Evolutionary conservation across 1,140 invertebrate genomes (phyloP), one percentile per base, ranked within the genome.

Genomic region (Marisa cornuarietis): DNA sequence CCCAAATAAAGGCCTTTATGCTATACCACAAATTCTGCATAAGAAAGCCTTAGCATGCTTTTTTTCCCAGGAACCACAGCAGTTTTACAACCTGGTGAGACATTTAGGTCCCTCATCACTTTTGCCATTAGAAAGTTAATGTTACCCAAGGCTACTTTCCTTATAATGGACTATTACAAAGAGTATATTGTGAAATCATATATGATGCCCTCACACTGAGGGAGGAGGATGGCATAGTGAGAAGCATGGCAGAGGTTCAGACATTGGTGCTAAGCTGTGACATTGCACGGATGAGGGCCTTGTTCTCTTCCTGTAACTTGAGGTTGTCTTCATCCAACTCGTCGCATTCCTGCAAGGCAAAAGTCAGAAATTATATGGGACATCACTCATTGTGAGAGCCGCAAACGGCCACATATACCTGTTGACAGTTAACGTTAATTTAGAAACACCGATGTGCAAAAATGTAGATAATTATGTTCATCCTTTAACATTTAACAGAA

Each of bases 231-330:
- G 66, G 22, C 49, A n/a, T 0, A 26, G 76, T 51, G 24, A 65
- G 63, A 42, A 42, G 74, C 49, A 20, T n/a, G 31, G 26, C 51
- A 52, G 74, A 62, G 0, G 0, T 42, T 74, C 62, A 84, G 24
- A 86, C 87, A 72, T 83, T 79, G 13, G 85, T 86, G 69, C 85
- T 87, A 49, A 93, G 87, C 24, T 91, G 90, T 8, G 91, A 91
- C 88, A 93, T 92, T 6, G 92, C 92, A 62, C 90, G 85, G 76
- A 93, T 92, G 9, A 93, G 87, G 26, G 92, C 92, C 49, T 89
- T 90, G 79, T 93, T 93, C 80, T 93, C 92, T 71, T 92, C 90
- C 26, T 91, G 90, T 49, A 93, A 84, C 80, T 92, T 92, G 26
- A 92, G 89, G 22, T 91, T 91, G 81, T 93, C 92, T 51, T 87